Base-by-base conservation (phyloP, 2,888 invertebrate genomes). In the Agonopterix subpropinquella region DNA sequence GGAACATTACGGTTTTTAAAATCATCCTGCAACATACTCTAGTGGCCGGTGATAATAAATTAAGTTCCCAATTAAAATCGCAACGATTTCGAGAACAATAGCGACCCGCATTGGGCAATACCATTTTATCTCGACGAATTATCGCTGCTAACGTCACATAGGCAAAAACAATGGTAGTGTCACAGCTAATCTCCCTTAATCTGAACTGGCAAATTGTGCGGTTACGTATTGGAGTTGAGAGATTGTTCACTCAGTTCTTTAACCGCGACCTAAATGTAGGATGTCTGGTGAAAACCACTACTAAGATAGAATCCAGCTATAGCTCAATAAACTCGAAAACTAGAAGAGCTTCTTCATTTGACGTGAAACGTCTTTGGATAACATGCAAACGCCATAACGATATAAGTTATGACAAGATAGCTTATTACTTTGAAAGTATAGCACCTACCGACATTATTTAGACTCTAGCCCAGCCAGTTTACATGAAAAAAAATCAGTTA, bases 111-210 rank as follows among this genome's bases (percentile, higher is more conserved):
- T 72, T 64, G 59, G 62, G 62, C 59, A 65, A 71, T 64, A 57
- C 53, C 53, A 60, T 63, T 54, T 49, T 65, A 70, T 72, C 67
- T 51, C 53, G 51, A 56, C 53, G 56, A 62, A 67, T 64, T 58
- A 67, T 58, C 54, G 49, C 55, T 59, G 44, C 36, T 36, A 44
- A 57, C 65, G 62, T 58, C 62, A 56, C 57, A 61, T 57, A 54
- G 55, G 56, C 64, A 60, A 67, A 69, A 67, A 77, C 77, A 77
- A 75, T 76, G 69, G 28, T 62, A 68, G 59, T 54, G 28, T 48
- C 62, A 67, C 53, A 15, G 49, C 62, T 69, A 67, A 69, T 65
- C 62, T 56, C 49, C 46, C 44, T 47, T 51, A 41, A 56, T 56
- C 55, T 55, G 50, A 45, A 36, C 39, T 44, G 15, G 43, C 50